Base-by-base conservation (phyloP, 2,888 invertebrate genomes). In the Clistopyga incitator region DNA sequence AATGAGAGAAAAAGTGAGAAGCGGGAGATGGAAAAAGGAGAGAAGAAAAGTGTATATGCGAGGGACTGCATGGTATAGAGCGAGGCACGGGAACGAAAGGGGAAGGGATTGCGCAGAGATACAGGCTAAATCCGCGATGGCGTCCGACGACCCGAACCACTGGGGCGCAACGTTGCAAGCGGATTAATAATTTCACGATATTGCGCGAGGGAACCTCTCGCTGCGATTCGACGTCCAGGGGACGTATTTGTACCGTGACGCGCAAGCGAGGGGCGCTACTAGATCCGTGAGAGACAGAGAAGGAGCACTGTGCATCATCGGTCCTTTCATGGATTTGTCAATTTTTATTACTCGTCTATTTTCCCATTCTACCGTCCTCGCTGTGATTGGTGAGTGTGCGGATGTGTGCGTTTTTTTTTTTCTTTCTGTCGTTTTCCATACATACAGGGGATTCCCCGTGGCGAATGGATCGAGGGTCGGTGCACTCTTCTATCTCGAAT, bases 111-210 rank as follows among this genome's bases (percentile, higher is more conserved):
- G 52, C 50, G 47, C n/a, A 54, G 42, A 68, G 42, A 82, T 50
- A 29, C 70, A 74, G 42, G 34, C 64, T 6, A 50, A 67, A 72
- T 67, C 68, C 65, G 68, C 74, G 67, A 68, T 52, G 72, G 79
- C 81, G 78, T 74, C 81, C 82, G 84, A 82, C 82, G 84, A 85
- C 71, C 82, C 56, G 82, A 68, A 83, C 78, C 72, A 67, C 75
- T 56, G 80, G 65, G 78, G 61, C 64, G 80, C 81, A 78, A 38
- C 81, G 84, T 70, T 81, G 85, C 85, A 84, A 85, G 83, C 86
- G 86, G 80, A 88, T 88, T 87, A 87, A 88, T 88, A 88, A 88
- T 88, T 88, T 84, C 80, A 83, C 74, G 79, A 80, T 85, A 84
- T 83, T 61, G 77, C 79, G 34, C 45, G 20, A 64, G 52, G 47